Percentiles rank a stretch among this genome's conserved stretches.
phyloP scores from a whole-genome alignment of 2,113 vertebrate genomes.

The Parus major region DNA sequence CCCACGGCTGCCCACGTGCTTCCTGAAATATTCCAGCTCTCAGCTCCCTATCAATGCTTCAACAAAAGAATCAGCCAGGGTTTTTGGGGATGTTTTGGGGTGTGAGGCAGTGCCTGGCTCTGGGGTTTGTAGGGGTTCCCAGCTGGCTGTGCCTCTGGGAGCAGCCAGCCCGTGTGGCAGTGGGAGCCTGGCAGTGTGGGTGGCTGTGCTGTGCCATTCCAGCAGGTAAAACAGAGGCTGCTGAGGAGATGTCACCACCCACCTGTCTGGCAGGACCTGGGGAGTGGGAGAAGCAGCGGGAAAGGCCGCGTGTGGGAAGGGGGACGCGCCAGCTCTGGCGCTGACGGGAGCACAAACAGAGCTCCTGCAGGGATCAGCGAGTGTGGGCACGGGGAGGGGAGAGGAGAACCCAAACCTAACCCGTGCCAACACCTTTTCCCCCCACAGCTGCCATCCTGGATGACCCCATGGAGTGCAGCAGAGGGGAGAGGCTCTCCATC shows the following conservation, averaged over 20 bases:
- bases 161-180: neutral
- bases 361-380: neutral
- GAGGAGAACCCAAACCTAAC: neutral
- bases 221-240: neutral
- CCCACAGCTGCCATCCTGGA: conserved; percentile 88
- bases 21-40: neutral
- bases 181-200: neutral
- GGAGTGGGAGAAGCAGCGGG: neutral
- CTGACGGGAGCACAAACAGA: neutral
- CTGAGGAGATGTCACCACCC: neutral
- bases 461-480: conserved; percentile 99
- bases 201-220: neutral
- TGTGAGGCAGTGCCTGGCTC: rapidly evolving
- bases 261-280: conserved; percentile 22
- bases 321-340: neutral
- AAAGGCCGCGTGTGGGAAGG: neutral
- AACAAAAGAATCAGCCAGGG: rapidly evolving
- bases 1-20: neutral
- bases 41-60: neutral
- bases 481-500: conserved; percentile 96
- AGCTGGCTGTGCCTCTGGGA: neutral
- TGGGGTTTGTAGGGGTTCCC: neutral
- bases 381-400: rapidly evolving
- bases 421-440: neutral
- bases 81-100: neutral